Evolutionary conservation across 2,113 vertebrate species (phyloP).

Genomic region (Clarias macrocephalus): DNA sequence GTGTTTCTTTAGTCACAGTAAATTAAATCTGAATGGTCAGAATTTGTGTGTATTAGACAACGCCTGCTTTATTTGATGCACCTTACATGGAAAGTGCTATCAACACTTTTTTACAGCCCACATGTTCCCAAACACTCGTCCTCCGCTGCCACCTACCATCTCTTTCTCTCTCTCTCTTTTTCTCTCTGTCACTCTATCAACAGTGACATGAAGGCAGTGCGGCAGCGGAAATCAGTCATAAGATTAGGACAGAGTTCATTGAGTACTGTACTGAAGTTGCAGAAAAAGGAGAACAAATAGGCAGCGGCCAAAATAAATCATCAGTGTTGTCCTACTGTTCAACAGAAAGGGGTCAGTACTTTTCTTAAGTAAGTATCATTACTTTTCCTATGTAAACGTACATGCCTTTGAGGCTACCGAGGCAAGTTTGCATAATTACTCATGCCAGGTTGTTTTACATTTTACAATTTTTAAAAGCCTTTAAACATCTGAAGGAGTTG

Average conservation of each 20-base stretch:
- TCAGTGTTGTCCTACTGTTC: constrained; percentile 39
- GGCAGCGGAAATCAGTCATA: constrained; percentile 47
- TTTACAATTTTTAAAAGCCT: not conserved
- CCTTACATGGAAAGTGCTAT: constrained; percentile 39
- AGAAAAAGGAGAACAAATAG: constrained; percentile 45
- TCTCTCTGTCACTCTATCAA: constrained; percentile 12
- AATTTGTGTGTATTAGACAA: not conserved
- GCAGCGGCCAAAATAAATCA: constrained; percentile 30
- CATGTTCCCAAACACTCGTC: constrained; percentile 43
- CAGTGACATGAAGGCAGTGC: constrained; percentile 37
- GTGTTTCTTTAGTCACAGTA: not conserved
- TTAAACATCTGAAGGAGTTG: not conserved
- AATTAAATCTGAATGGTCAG: not conserved
- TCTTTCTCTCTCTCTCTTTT: constrained; percentile 4
- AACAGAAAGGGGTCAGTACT: constrained; percentile 30
- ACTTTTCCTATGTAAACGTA: constrained; percentile 29
- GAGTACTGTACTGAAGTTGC: constrained; percentile 4
- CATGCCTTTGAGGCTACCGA: not conserved
- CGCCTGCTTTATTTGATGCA: not conserved
- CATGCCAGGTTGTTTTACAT: constrained; percentile 18
- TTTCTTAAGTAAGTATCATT: constrained; percentile 38
- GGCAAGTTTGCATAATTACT: constrained; percentile 26
- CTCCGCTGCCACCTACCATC: constrained; percentile 22
- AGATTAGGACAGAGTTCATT: constrained; percentile 39
- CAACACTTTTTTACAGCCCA: constrained; percentile 35